Evolutionary conservation across 2,888 invertebrate species (phyloP), one percentile per base, ranked within the genome.

Genomic region (Tetropium fuscum): DNA sequence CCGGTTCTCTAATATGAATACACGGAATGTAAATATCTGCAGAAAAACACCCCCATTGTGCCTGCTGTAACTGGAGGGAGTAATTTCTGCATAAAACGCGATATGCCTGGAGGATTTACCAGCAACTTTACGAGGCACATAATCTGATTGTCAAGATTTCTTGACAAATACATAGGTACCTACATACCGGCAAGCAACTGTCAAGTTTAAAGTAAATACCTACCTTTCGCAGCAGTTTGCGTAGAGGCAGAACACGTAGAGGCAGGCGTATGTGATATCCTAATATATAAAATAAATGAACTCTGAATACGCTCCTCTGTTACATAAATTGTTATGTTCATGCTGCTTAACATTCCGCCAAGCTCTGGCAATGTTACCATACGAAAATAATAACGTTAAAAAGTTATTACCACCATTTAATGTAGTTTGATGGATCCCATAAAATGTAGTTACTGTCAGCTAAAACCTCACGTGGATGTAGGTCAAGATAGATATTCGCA

Each of bases 231-330:
- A 44, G 44, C 16, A 43, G 19, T 4, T 43, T 51, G 22, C 40
- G 15, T 51, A 40, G 38, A n/a, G n/a, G n/a, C n/a, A n/a, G 43
- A 43, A 43, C 53, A 43, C 43, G 8, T 53, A 41, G n/a, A 19
- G 30, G 38, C 20, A 19, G 30, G 38, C 20, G 38, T 40, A 20
- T 51, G 49, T 22, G 27, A 36, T 15, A 38, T 27, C 10, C 49
- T 13, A 25, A 32, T 30, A 18, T 30, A 47, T 32, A 34, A 13
- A 41, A 22, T 22, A 41, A 41, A 41, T 41, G 22, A 22, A 11
- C 11, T 41, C 41, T 11, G n/a, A 10, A 20, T 20, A 25, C 41
- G 22, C 8, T 11, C 13, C 7, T 20, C 41, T 13, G 41, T 41
- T 18, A n/a, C n/a, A n/a, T n/a, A 11, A 41, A 41, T 41, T 20